Evolutionary conservation across 2,797 vertebrate species (phyloP), one percentile per base, ranked within the genome.

Genomic region (Phaenicophaeus curvirostris): DNA sequence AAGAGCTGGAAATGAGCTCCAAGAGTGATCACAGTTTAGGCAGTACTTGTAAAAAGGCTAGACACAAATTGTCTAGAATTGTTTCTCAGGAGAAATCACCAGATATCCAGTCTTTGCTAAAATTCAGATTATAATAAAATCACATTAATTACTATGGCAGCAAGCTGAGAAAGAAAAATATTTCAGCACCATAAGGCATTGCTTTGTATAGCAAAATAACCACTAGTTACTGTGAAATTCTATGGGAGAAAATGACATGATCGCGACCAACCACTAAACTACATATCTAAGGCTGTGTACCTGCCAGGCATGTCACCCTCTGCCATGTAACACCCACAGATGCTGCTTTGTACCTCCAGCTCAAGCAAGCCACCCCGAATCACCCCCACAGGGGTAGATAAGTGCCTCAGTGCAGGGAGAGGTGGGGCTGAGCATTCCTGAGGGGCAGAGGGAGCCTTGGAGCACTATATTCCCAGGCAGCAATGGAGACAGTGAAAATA

Each of bases 231-330:
- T 14, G 13, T 41, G 50, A 63, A 71, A 78, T 39, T 3, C 6
- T 41, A 20, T 8, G 57, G 33, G 24, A 54, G 14, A 17, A 48
- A 63, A 50, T 15, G 20, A 55, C 66, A 31, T 19, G 2, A 16
- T 25, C 41, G 14, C 0, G 3, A 24, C 57, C 6, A 41, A 69
- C 33, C 13, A 11, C 41, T 39, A 46, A n/a, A 69, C 39, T n/a
- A 62, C 0, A 2, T 1, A 0, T 33, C 65, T 16, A 8, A 62
- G 55, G n/a, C 37, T 68, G 18, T 1, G 1, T 15, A 54, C 37
- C 48, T 13, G 8, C 28, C n/a, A 37, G 37, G 39, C 5, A 33
- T 3, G 1, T 13, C 9, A 46, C 19, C 15, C 12, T 46, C 63
- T 46, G n/a, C 10, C 24, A 11, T 8, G 7, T 46, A 61, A 39